A percentile compares a stretch with the other conserved stretches of the same genome.
phyloP scores from a whole-genome alignment of 1,140 invertebrate species.

The Cherax destructor region DNA sequence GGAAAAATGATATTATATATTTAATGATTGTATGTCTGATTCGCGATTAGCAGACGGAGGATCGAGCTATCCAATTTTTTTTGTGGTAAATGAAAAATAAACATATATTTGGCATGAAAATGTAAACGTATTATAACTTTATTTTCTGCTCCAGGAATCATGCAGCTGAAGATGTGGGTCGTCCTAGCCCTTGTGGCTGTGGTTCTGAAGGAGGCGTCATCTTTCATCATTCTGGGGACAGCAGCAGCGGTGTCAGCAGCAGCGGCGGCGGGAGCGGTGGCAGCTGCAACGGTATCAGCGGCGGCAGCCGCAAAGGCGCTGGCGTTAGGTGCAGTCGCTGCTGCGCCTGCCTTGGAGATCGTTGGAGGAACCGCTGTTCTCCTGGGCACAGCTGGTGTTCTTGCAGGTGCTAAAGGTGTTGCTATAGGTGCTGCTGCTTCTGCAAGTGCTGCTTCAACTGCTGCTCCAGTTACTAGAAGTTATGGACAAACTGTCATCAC shows the following conservation, averaged over 20 bases:
- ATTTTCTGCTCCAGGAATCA: not conserved
- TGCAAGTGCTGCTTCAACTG: not conserved
- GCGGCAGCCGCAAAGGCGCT: not conserved
- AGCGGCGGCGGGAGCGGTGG: not conserved
- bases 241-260: not conserved
- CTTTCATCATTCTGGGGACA: conserved; percentile 6
- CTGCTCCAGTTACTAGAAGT: no score
- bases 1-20: no score
- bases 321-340: not conserved
- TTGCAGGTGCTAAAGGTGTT: not conserved
- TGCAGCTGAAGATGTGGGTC: conserved; percentile 50
- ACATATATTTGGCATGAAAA: no score
- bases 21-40: no score
- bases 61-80: no score
- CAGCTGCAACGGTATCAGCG: not conserved
- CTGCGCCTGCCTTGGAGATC: not conserved
- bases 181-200: not conserved
- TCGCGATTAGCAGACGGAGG: no score
- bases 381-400: conserved; percentile 4
- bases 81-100: no score
- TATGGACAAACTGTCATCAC: not conserved
- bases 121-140: not conserved
- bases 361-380: conserved; percentile 31
- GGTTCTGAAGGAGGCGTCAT: not conserved
- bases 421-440: not conserved